A percentile compares a stretch with the other conserved stretches of the same genome.
These are phyloP conservation scores for Carcharodon carcharias DNA, from an alignment of 2,797 vertebrate genomes.

Conservation along the genomic window DNA sequence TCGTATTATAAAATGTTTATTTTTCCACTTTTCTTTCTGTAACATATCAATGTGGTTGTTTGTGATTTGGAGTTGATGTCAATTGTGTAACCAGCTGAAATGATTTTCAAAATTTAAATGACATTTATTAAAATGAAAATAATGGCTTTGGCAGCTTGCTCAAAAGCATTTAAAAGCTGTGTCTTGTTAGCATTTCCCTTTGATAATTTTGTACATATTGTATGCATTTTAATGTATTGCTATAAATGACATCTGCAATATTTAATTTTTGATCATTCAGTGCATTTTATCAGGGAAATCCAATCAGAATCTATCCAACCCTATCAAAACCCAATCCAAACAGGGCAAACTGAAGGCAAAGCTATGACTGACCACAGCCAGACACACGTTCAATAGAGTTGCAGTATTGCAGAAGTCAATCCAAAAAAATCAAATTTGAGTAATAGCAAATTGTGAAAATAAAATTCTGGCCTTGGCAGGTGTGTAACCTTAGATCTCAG, in stretches of 20 bases:
- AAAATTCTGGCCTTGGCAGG: neutral
- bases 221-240: neutral
- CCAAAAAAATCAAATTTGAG: neutral
- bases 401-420: neutral
- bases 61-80: constrained; percentile 2
- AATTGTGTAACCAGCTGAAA: neutral
- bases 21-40: neutral
- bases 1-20: neutral
- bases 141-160: neutral
- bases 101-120: constrained; percentile 8
- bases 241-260: neutral
- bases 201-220: constrained; percentile 26
- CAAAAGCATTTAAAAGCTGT: constrained; percentile 25
- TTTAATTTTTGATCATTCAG: constrained; percentile 28
- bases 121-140: neutral
- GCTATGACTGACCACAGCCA: neutral
- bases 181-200: constrained; percentile 33
- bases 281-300: constrained; percentile 19
- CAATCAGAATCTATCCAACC: neutral
- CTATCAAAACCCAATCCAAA: neutral
- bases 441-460: constrained; percentile 9
- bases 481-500: neutral
- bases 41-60: constrained; percentile 14
- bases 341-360: neutral
- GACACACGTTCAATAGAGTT: neutral